A percentile compares a stretch with the other conserved stretches of the same genome.
phyloP scores from a whole-genome alignment of 2,113 vertebrate genomes.

The Strix aluco region DNA sequence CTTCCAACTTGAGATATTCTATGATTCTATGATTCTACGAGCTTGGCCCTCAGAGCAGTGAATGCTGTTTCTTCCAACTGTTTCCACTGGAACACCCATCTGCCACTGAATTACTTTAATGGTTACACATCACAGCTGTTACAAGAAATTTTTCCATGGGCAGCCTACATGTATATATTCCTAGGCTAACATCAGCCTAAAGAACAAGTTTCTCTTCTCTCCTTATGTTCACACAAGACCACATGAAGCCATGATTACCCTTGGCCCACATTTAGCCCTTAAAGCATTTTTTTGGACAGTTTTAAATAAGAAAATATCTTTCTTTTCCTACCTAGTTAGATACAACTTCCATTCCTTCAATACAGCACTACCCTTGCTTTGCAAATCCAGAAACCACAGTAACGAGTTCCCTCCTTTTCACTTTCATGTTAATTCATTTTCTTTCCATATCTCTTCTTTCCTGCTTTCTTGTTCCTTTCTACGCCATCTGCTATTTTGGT shows the following conservation, averaged over 20 bases:
- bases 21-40: neutral
- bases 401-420: neutral
- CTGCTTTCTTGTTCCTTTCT: neutral
- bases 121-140: neutral
- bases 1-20: neutral
- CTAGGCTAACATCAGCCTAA: neutral
- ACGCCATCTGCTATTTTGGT: neutral
- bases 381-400: neutral
- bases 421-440: neutral
- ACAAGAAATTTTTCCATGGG: neutral
- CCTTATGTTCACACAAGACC: neutral
- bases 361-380: neutral
- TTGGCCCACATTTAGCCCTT: accelerated
- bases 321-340: neutral
- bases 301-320: neutral
- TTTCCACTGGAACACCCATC: neutral
- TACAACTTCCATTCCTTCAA: neutral
- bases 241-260: neutral
- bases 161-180: accelerated
- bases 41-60: neutral
- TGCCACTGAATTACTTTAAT: neutral
- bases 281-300: neutral
- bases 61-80: neutral
- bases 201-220: neutral
- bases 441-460: neutral